These are phyloP conservation scores for Podarcis cretensis DNA, from an alignment of 2,113 vertebrate species.

Conservation along the genomic window DNA sequence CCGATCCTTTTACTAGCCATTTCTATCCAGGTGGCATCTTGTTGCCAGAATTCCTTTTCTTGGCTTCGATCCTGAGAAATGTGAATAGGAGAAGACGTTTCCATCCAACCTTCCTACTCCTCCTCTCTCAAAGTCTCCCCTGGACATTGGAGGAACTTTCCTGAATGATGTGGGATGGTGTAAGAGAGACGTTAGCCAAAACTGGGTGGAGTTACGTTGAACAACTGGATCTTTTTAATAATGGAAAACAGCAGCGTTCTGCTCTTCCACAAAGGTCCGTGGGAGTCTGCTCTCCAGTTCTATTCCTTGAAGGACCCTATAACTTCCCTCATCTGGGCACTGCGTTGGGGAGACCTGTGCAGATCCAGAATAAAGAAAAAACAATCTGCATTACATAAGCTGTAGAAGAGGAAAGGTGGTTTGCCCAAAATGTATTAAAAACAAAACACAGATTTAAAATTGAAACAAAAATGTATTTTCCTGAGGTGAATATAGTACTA, in stretches of 20 bases:
- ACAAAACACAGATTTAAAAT: neutral
- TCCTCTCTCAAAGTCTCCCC: neutral
- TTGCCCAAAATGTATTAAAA: neutral
- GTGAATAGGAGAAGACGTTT: neutral
- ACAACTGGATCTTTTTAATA: neutral
- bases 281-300: neutral
- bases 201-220: neutral
- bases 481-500: neutral
- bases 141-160: neutral
- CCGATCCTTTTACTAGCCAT: neutral
- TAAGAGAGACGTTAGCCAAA: too few relatives aligned
- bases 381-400: neutral
- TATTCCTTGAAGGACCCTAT: neutral
- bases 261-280: neutral
- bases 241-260: neutral
- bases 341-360: neutral
- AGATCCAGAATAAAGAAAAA: neutral
- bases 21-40: neutral
- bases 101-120: neutral
- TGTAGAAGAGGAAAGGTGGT: neutral
- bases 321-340: neutral
- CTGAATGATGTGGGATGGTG: neutral
- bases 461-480: neutral
- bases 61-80: neutral
- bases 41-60: neutral